These are phyloP conservation scores for Branchinecta sandiegonensis DNA, from an alignment of 2,888 invertebrate genomes.

Conservation along the genomic window DNA sequence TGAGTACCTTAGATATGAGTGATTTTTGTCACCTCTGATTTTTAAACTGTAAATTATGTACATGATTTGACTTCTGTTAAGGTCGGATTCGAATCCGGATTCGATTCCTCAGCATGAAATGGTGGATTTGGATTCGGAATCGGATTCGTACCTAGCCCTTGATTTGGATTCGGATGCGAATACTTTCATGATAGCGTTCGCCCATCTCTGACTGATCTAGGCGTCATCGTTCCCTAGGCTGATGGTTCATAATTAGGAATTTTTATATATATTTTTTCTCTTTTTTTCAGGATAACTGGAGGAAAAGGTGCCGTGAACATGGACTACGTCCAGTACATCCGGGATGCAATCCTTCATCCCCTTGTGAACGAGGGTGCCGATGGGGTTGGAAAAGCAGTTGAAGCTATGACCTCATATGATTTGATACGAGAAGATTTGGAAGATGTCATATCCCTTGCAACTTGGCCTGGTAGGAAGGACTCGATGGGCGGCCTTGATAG, in stretches of 20 bases:
- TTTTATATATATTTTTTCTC: slow-evolving; percentile 26
- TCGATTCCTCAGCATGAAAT: too few species aligned
- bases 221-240: too few species aligned
- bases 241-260: background rate
- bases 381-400: slow-evolving; percentile 47
- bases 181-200: too few species aligned
- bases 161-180: too few species aligned
- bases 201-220: too few species aligned
- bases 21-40: too few species aligned
- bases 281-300: slow-evolving; percentile 50
- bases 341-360: slow-evolving; percentile 59
- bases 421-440: slow-evolving; percentile 83
- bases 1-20: too few species aligned
- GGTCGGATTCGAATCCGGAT: too few species aligned
- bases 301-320: slow-evolving; percentile 65
- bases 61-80: too few species aligned
- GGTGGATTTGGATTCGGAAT: too few species aligned
- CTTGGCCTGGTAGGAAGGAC: slow-evolving; percentile 67
- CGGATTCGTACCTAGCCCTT: too few species aligned
- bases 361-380: slow-evolving; percentile 51
- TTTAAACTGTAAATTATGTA: too few species aligned
- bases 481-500: slow-evolving; percentile 59
- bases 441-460: slow-evolving; percentile 63
- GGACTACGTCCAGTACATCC: slow-evolving; percentile 70
- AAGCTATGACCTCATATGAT: slow-evolving; percentile 64